Evolutionary conservation across 2,113 vertebrate genomes (phyloP).

Genomic region (Syngnathus floridae): DNA sequence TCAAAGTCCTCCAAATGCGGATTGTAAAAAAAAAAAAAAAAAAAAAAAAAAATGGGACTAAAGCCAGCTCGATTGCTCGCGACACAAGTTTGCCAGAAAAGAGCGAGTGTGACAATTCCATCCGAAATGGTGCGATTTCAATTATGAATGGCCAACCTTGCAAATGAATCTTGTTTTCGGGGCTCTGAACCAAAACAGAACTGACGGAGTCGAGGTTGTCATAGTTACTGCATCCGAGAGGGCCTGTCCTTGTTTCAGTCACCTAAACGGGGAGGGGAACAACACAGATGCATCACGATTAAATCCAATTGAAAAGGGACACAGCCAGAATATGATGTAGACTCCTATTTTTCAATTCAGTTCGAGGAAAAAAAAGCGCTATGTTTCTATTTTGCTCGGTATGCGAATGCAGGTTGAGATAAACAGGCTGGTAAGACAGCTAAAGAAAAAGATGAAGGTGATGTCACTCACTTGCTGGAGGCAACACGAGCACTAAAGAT

Average conservation of each 20-base stretch:
- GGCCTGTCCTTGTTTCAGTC: conserved; percentile 80
- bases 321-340: too few species aligned
- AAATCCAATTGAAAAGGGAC: conserved; percentile 31
- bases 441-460: background rate
- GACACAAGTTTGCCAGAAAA: conserved; percentile 53
- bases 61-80: conserved; percentile 58
- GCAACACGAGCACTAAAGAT: background rate
- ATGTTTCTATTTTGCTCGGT: background rate
- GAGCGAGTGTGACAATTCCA: conserved; percentile 63
- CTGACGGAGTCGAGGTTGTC: conserved; percentile 84
- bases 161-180: conserved; percentile 82
- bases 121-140: conserved; percentile 63
- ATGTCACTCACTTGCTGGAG: background rate
- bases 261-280: conserved; percentile 59
- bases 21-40: conserved; percentile 2
- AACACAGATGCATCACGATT: conserved; percentile 41
- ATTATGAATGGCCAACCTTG: conserved; percentile 75
- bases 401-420: background rate
- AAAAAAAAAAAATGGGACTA: conserved; percentile 40
- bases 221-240: conserved; percentile 83
- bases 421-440: background rate
- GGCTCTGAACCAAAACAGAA: conserved; percentile 81
- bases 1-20: conserved; percentile 37
- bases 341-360: background rate
- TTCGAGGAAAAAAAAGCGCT: background rate